Conservation (phyloP, 2,113 vertebrate species). For the Apus apus region DNA sequence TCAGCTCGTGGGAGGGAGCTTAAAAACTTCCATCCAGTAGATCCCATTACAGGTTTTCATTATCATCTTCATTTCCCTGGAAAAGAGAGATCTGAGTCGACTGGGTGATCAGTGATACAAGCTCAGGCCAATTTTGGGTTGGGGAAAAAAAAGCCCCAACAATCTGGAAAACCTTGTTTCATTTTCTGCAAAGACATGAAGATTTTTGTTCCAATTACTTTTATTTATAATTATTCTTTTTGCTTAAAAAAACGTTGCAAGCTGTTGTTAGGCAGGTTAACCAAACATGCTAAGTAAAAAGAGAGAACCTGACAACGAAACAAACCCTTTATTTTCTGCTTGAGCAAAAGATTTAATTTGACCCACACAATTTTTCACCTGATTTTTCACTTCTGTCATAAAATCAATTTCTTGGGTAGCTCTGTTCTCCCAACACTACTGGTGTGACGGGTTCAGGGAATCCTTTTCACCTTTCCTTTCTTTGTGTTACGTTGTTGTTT, state of each 20-base stretch:
- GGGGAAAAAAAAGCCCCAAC: not conserved
- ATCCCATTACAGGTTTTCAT: not conserved
- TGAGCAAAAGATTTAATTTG: slow-evolving; percentile 62
- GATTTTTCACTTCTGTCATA: slow-evolving; percentile 63
- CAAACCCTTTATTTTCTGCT: slow-evolving; percentile 55
- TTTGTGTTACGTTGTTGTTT: no score
- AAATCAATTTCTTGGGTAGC: slow-evolving; percentile 56
- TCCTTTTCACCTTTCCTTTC: not conserved
- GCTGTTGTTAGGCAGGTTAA: not conserved
- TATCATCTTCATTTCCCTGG: not conserved
- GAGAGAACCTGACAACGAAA: slow-evolving; percentile 27
- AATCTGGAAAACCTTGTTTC: not conserved
- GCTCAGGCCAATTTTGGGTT: not conserved
- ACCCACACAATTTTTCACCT: slow-evolving; percentile 58
- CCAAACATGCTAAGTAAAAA: not conserved
- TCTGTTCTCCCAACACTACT: not conserved
- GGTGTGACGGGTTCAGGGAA: not conserved
- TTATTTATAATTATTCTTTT: no score
- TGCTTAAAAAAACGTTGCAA: not conserved
- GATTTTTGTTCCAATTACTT: not conserved
- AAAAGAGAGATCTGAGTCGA: not conserved
- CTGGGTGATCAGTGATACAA: not conserved
- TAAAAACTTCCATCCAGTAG: not conserved
- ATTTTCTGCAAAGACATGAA: not conserved
- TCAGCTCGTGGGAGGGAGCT: accelerated